Base-by-base conservation (phyloP, 2,113 vertebrate genomes). In the Eudyptes chrysolophus region DNA sequence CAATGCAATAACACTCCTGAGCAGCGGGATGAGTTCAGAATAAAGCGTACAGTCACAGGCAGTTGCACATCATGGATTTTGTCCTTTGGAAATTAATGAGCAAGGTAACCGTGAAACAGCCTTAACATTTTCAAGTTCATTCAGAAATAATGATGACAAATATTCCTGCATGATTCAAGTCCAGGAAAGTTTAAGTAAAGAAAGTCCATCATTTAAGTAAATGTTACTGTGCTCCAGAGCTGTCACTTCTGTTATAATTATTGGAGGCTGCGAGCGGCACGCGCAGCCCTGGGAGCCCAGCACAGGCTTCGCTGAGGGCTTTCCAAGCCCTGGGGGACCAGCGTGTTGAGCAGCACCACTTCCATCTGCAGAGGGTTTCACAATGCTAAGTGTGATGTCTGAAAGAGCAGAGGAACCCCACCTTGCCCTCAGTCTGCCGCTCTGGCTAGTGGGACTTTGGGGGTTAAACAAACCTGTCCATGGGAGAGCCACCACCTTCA, bases 111-210 rank as follows among this genome's bases (percentile, higher is more conserved):
- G 0, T 52, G 34, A 55, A 95, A 84, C 1, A 82, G 12, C 21
- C 20, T 75, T 55, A 82, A 70, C 8, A 40, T 84, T 95, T 92
- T 64, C 1, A 16, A 44, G 14, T 84, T 74, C 12, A n/a, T 71
- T 90, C 27, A 29, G 52, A 87, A 82, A 82, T 75, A 78, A 84
- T 29, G 38, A 55, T 81, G 52, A 75, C 44, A 84, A 89, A 89
- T 57, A 82, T 13, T 58, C 51, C 60, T 81, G 72, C 17, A 24
- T 61, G 24, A 79, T n/a, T 85, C 52, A 64, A 48, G 55, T 55
- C 32, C 6, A 66, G 46, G 48, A 52, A 84, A 88, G 10, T 86
- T 82, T 25, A 57, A 48, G 32, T 32, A 64, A 82, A 85, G 21
- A 8, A 64, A 76, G 30, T 32, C 11, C 40, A 52, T 25, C 10